Conservation (phyloP, 2,113 vertebrate genomes). For the Baryphthengus martii region DNA sequence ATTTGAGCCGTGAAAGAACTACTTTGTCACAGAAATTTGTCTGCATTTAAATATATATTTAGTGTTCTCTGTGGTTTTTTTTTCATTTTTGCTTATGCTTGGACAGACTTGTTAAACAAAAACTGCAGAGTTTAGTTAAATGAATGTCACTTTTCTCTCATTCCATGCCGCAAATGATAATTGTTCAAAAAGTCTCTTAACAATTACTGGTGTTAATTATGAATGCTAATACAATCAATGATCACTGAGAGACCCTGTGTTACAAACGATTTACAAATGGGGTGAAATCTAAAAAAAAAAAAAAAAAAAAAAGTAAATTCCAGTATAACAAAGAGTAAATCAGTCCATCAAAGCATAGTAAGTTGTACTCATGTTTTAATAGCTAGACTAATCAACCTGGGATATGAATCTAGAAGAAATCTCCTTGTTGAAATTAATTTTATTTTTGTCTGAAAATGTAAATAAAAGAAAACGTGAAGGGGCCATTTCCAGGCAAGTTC, state of each 20-base stretch:
- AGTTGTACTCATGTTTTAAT: neutral
- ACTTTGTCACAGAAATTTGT: slow-evolving; percentile 43
- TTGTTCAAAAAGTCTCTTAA: slow-evolving; percentile 8
- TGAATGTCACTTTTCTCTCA: slow-evolving; percentile 24
- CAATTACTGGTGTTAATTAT: slow-evolving; percentile 27
- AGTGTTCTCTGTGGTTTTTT: slow-evolving; percentile 21
- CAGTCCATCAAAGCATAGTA: neutral
- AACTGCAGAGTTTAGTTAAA: slow-evolving; percentile 9
- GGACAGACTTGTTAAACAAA: slow-evolving; percentile 33
- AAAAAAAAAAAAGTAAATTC: neutral
- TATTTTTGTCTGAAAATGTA: slow-evolving; percentile 43
- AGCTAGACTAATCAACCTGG: neutral
- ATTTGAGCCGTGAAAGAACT: slow-evolving; percentile 46
- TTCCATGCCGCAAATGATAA: neutral
- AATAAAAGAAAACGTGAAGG: slow-evolving; percentile 10
- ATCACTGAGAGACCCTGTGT: neutral
- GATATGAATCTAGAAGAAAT: neutral
- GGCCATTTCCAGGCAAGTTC: slow-evolving; percentile 41
- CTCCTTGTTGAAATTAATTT: slow-evolving; percentile 29
- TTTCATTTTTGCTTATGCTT: slow-evolving; percentile 39
- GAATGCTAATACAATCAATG: neutral
- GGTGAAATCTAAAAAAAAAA: neutral
- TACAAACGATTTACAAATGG: neutral
- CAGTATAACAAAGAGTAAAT: slow-evolving; percentile 1
- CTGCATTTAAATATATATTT: slow-evolving; percentile 57